Evolutionary conservation across 2,888 invertebrate genomes (phyloP).

Genomic region (Zhengitettix transpicula): DNA sequence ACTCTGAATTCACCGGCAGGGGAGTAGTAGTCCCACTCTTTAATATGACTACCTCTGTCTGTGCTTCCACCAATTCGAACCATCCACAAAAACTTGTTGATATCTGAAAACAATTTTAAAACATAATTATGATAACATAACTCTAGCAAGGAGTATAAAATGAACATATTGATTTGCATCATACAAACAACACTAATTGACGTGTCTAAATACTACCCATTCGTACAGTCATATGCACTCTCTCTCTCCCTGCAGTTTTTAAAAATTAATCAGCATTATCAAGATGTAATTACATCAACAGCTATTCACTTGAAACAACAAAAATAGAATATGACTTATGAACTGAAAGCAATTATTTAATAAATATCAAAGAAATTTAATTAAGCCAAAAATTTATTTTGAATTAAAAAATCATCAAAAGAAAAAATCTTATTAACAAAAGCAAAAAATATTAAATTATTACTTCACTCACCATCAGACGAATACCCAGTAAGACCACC

Average conservation of each 20-base stretch:
- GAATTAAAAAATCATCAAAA: neutral
- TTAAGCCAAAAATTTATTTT: neutral
- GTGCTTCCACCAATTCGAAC: conserved; percentile 93
- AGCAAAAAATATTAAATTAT: neutral
- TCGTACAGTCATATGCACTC: neutral
- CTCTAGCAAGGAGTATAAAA: no score
- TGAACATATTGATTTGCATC: no score
- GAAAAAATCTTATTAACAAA: no score
- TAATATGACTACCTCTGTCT: conserved; percentile 84
- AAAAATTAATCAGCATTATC: neutral
- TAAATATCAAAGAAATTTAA: neutral
- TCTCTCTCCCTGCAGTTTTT: neutral
- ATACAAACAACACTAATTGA: neutral
- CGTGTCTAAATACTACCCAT: neutral
- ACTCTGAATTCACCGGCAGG: conserved; percentile 89
- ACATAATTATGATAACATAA: conserved; percentile 1
- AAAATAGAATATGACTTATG: no score
- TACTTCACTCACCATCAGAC: conserved; percentile 60
- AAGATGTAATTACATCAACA: no score
- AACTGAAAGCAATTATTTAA: neutral
- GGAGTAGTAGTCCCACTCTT: conserved; percentile 94
- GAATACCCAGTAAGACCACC: conserved; percentile 98
- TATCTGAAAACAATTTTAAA: conserved; percentile 40
- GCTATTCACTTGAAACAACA: no score
- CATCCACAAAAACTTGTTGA: conserved; percentile 99